phyloP scores from a whole-genome alignment of 2,888 invertebrate genomes.

The Leptinotarsa peninsularis region DNA sequence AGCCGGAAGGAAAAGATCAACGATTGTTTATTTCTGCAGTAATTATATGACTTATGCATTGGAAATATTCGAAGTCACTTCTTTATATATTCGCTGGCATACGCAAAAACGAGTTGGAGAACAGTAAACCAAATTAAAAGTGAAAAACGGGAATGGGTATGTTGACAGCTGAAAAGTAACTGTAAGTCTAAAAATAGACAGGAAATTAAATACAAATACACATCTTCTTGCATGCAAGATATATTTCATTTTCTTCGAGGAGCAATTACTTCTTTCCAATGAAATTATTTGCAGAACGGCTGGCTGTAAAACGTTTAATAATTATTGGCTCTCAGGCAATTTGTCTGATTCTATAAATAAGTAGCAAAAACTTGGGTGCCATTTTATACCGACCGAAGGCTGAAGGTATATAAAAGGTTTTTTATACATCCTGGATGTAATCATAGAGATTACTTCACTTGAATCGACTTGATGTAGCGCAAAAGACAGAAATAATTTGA shows the following conservation, averaged over 20 bases:
- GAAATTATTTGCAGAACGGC: slow-evolving; percentile 38
- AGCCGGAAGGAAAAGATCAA: too few species aligned
- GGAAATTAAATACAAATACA: slow-evolving; percentile 26
- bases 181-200: slow-evolving; percentile 9
- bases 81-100: not conserved
- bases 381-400: slow-evolving; percentile 29
- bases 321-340: slow-evolving; percentile 45
- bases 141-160: not conserved
- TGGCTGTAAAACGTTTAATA: slow-evolving; percentile 47
- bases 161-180: slow-evolving; percentile 8
- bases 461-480: not conserved
- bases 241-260: slow-evolving; percentile 31
- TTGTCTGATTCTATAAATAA: slow-evolving; percentile 44
- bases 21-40: too few species aligned
- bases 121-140: not conserved
- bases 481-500: not conserved
- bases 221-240: slow-evolving; percentile 19
- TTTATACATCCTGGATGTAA: slow-evolving; percentile 32
- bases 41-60: too few species aligned
- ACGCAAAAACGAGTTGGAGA: not conserved
- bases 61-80: too few species aligned
- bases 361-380: slow-evolving; percentile 38
- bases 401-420: slow-evolving; percentile 16
- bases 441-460: slow-evolving; percentile 10
- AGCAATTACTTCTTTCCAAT: slow-evolving; percentile 32